phyloP scores from a whole-genome alignment of 2,888 invertebrate species.

The Eupithecia centaureata region DNA sequence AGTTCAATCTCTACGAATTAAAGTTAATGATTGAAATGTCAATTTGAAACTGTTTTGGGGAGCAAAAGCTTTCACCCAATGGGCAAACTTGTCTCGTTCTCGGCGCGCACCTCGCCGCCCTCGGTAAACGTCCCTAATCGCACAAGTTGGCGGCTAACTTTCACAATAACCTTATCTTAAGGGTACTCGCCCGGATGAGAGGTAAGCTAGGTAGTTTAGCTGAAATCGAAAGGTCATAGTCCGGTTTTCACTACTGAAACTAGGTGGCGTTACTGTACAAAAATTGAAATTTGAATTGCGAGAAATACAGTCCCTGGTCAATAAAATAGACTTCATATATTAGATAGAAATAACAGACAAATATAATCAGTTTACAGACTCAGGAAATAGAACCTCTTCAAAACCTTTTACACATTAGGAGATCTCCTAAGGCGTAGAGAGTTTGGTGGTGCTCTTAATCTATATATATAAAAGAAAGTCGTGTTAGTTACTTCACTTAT shows the following conservation, averaged over 20 bases:
- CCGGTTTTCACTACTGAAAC: not conserved
- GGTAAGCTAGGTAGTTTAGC: not conserved
- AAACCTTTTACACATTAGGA: too few species aligned
- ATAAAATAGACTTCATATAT: too few species aligned
- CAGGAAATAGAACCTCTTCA: too few species aligned
- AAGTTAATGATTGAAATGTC: not conserved
- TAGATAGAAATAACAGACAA: too few species aligned
- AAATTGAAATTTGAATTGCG: not conserved
- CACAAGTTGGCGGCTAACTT: conserved; percentile 27
- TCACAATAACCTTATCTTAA: conserved; percentile 32
- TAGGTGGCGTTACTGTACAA: not conserved
- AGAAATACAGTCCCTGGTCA: too few species aligned
- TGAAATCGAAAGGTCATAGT: not conserved
- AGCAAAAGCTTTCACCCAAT: conserved; percentile 2
- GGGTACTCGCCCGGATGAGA: conserved; percentile 5
- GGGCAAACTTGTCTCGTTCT: conserved; percentile 27
- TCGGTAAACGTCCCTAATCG: conserved; percentile 27
- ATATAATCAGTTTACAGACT: too few species aligned
- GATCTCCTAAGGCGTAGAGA: too few species aligned
- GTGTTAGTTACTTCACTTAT: too few species aligned
- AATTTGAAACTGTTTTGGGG: not conserved
- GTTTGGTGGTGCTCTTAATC: too few species aligned
- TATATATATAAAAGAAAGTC: too few species aligned
- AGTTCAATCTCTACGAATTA: not conserved
- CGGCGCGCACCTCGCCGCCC: conserved; percentile 8